phyloP scores from a whole-genome alignment of 2,797 vertebrate species.

The Thunnus albacares region DNA sequence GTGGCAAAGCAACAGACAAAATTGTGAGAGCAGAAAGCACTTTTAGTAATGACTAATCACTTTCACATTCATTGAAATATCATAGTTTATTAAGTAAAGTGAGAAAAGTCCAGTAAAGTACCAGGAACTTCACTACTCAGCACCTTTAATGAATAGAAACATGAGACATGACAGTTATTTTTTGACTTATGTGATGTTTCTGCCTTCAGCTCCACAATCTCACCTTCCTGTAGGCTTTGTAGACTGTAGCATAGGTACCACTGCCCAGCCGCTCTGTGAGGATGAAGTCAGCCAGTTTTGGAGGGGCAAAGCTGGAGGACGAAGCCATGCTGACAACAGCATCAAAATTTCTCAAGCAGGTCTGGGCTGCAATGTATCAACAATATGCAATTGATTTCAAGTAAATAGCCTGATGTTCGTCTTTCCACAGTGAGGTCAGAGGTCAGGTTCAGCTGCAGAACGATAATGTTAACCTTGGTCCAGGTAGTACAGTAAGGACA shows the following conservation, averaged over 20 bases:
- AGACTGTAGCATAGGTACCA: constrained; percentile 95
- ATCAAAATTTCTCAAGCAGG: constrained; percentile 41
- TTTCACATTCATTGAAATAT: neutral
- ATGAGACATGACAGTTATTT: neutral
- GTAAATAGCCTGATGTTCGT: neutral
- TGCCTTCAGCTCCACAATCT: neutral
- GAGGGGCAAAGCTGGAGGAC: constrained; percentile 88
- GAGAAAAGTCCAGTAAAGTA: neutral
- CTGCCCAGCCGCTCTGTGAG: constrained; percentile 95
- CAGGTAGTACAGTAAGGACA: neutral
- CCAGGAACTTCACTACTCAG: neutral
- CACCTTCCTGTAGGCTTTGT: constrained; percentile 93
- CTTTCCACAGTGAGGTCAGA: neutral
- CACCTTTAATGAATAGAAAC: neutral
- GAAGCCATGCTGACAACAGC: constrained; percentile 84
- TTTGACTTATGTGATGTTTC: neutral
- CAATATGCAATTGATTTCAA: neutral
- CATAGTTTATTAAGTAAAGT: neutral
- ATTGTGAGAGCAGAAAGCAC: neutral
- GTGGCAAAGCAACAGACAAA: neutral
- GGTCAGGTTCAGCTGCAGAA: constrained; percentile 2
- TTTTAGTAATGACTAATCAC: neutral
- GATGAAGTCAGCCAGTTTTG: constrained; percentile 91
- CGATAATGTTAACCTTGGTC: neutral
- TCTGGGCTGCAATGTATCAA: constrained; percentile 32